Evolutionary conservation across 1,140 invertebrate species (phyloP).

Genomic region (Trachymyrmex septentrionalis): DNA sequence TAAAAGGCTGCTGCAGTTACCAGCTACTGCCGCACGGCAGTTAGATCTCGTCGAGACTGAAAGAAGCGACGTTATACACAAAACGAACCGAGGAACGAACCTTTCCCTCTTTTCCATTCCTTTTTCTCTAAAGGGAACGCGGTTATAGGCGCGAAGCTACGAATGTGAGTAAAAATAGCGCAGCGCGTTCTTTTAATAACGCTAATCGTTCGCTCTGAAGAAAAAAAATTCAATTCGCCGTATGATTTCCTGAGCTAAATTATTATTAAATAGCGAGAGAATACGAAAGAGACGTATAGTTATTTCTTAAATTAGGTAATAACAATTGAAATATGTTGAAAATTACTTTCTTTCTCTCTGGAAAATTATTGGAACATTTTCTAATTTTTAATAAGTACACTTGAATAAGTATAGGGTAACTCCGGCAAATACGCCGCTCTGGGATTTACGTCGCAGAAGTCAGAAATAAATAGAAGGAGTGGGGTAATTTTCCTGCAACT

Average conservation of each 20-base stretch:
- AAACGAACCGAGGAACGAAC: conserved; percentile 40
- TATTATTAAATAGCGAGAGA: background rate
- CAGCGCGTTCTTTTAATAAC: conserved; percentile 9
- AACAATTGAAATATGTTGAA: background rate
- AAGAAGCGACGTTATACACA: conserved; percentile 55
- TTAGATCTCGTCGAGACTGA: conserved; percentile 62
- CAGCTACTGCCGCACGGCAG: conserved; percentile 66
- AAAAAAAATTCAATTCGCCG: conserved; percentile 7
- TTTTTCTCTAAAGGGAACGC: background rate
- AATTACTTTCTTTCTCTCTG: background rate
- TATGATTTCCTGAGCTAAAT: background rate
- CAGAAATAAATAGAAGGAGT: no score
- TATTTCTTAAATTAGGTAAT: background rate
- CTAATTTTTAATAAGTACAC: background rate
- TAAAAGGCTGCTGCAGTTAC: conserved; percentile 73
- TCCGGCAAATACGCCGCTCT: no score
- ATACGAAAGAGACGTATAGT: background rate
- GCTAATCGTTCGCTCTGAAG: conserved; percentile 13
- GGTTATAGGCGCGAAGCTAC: background rate
- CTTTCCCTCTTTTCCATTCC: conserved; percentile 31
- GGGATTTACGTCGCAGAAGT: no score
- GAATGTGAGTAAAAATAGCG: conserved; percentile 21
- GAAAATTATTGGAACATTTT: background rate
- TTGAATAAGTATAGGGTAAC: background rate
- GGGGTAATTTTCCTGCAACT: no score